phyloP scores from a whole-genome alignment of 2,113 vertebrate species.

The Istiophorus platypterus region DNA sequence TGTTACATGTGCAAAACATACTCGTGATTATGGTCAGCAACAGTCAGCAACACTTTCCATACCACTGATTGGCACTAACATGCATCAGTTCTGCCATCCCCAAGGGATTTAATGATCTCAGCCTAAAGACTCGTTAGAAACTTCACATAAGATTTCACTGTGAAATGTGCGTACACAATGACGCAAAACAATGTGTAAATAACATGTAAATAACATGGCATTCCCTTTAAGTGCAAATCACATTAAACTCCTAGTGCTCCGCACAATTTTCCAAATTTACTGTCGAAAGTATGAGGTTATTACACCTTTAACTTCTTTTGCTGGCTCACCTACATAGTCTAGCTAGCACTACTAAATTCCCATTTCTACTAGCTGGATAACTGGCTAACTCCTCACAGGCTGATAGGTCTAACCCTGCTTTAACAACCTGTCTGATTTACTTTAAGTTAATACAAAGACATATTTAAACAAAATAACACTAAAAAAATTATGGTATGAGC shows the following conservation, averaged over 20 bases:
- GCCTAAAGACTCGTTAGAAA: not conserved
- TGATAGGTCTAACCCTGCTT: not conserved
- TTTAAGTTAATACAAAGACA: not conserved
- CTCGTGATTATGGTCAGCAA: not conserved
- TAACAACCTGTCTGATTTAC: not conserved
- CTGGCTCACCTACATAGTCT: not conserved
- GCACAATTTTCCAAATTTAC: not conserved
- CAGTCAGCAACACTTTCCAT: not conserved
- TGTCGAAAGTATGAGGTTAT: not conserved
- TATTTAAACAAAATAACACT: too few relatives aligned
- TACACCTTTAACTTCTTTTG: not conserved
- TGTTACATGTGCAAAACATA: not conserved
- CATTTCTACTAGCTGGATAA: not conserved
- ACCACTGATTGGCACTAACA: not conserved
- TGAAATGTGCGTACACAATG: not conserved
- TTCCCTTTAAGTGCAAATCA: not conserved
- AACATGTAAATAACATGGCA: not conserved
- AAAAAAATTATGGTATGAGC: too few relatives aligned
- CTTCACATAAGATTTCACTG: not conserved
- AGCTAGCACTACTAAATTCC: too few relatives aligned
- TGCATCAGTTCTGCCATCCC: not conserved
- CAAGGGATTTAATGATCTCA: not conserved
- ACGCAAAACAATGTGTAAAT: not conserved
- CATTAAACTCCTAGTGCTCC: not conserved
- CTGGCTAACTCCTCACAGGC: too few relatives aligned